A percentile compares a stretch with the other conserved stretches of the same genome.
phyloP scores from a whole-genome alignment of 2,888 invertebrate genomes.

The Acrobasis repandana region DNA sequence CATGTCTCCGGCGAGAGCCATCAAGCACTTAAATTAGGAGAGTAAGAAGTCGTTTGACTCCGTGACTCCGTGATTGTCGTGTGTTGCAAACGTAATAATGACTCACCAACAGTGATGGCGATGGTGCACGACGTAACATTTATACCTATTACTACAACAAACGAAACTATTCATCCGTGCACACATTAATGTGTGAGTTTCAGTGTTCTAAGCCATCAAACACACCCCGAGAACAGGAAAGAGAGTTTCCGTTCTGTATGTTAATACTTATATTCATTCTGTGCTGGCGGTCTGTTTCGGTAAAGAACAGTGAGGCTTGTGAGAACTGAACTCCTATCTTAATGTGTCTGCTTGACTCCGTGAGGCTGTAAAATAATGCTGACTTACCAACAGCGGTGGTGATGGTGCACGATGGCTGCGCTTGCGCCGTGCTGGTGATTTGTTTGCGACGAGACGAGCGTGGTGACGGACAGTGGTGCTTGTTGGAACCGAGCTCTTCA shows the following conservation, averaged over 20 bases:
- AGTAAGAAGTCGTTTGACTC: conserved; percentile 62
- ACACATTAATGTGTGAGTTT: no score
- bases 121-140: conserved; percentile 23
- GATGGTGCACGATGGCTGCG: conserved; percentile 23
- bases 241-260: no score
- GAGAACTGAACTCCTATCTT: conserved; percentile 28
- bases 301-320: conserved; percentile 51
- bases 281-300: conserved; percentile 28
- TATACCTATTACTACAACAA: no score
- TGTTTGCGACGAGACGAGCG: conserved; percentile 35
- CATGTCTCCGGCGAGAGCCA: no score
- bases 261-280: no score
- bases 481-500: conserved; percentile 32
- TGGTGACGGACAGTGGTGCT: conserved; percentile 48
- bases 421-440: conserved; percentile 16
- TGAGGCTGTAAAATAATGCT: conserved; percentile 38
- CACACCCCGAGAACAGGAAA: no score
- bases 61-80: no score
- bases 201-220: no score
- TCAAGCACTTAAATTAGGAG: no score
- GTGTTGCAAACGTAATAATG: conserved; percentile 34
- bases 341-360: conserved; percentile 50
- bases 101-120: conserved; percentile 36
- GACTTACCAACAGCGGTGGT: conserved; percentile 36
- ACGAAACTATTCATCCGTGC: no score